Percentiles rank a stretch among this genome's conserved stretches.
These are phyloP conservation scores for Dendrocincla fuliginosa DNA, from an alignment of 2,797 vertebrate genomes.

Conservation along the genomic window DNA sequence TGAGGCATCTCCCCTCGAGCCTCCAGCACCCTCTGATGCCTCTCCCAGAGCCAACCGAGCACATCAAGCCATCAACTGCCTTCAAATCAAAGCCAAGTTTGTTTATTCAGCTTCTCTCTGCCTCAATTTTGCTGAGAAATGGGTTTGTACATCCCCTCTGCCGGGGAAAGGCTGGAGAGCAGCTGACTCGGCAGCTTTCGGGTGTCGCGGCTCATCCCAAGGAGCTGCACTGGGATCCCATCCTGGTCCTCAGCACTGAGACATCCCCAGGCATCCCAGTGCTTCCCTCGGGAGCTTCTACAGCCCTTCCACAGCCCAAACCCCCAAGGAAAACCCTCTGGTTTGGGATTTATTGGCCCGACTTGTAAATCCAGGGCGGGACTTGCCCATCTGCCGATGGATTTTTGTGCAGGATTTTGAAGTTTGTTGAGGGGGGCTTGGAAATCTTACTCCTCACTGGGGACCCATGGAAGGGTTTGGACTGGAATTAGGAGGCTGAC, in stretches of 20 bases:
- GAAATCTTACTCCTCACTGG: background rate
- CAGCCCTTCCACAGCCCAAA: background rate
- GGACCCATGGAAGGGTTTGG: background rate
- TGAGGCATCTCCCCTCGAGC: background rate
- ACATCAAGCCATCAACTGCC: background rate
- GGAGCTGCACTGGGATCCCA: rapidly evolving
- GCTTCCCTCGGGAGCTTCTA: background rate
- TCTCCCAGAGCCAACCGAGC: rapidly evolving
- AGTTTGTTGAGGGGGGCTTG: background rate
- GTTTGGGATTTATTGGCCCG: background rate
- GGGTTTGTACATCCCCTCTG: background rate
- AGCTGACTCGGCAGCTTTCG: background rate
- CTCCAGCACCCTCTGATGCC: background rate
- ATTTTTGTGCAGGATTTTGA: background rate
- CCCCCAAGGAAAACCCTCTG: background rate
- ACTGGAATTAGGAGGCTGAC: background rate
- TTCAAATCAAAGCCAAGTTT: background rate
- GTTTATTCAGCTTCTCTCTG: background rate
- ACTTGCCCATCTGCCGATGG: background rate
- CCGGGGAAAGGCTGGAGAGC: background rate
- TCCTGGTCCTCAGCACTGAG: background rate
- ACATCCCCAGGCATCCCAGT: background rate
- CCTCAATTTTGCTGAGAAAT: background rate
- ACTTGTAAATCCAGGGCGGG: background rate
- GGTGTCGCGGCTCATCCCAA: background rate